Percentiles rank a stretch among this genome's conserved stretches.
Conservation (phyloP, 2,888 invertebrate genomes). For the Geophilus truncorum region DNA sequence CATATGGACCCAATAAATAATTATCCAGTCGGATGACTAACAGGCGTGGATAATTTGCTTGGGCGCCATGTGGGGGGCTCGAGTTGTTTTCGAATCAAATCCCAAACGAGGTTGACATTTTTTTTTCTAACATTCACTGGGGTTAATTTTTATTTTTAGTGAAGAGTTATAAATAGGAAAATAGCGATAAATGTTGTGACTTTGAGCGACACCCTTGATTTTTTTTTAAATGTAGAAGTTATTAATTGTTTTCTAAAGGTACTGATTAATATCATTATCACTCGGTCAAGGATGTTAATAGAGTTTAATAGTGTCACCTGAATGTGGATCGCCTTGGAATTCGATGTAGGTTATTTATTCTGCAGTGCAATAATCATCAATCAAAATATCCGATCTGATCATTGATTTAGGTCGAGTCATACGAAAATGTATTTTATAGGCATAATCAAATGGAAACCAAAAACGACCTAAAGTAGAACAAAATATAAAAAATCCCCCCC, state of each 20-base stretch:
- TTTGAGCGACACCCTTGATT: too few species aligned
- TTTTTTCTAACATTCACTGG: background rate
- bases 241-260: background rate
- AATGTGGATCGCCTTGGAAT: background rate
- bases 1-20: slow-evolving; percentile 20
- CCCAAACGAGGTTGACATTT: background rate
- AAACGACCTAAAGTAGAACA: background rate
- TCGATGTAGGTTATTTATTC: background rate
- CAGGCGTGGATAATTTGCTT: slow-evolving; percentile 15
- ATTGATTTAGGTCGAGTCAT: background rate
- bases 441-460: background rate
- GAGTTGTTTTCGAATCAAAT: slow-evolving; percentile 12
- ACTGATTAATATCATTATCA: background rate
- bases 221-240: background rate
- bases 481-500: background rate
- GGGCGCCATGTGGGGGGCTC: slow-evolving; percentile 15
- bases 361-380: background rate
- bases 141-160: background rate
- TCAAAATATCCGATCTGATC: background rate
- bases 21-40: slow-evolving; percentile 20
- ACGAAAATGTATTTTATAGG: too few species aligned
- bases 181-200: too few species aligned
- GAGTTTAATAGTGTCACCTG: background rate
- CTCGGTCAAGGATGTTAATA: background rate
- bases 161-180: too few species aligned